Evolutionary conservation across 2,113 vertebrate genomes (phyloP).

Genomic region (Platichthys flesus): DNA sequence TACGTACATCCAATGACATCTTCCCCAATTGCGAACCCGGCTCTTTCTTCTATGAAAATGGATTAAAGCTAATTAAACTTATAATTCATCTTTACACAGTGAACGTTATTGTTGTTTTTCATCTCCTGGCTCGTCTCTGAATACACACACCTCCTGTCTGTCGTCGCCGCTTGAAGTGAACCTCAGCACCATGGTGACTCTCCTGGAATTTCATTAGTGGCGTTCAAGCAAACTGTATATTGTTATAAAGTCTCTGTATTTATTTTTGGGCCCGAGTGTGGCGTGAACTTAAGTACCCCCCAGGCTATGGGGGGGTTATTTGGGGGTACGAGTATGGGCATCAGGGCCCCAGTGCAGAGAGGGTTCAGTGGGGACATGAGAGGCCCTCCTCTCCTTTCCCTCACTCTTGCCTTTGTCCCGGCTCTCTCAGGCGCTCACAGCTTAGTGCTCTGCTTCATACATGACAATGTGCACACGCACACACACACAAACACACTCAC

Average conservation of each 20-base stretch:
- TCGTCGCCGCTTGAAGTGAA: conserved; percentile 36
- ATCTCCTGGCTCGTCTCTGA: background rate
- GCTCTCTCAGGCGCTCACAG: conserved; percentile 57
- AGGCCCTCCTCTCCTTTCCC: conserved; percentile 48
- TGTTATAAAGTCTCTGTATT: conserved; percentile 51
- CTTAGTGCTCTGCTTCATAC: conserved; percentile 61
- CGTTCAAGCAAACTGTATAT: conserved; percentile 45
- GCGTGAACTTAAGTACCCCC: conserved; percentile 55
- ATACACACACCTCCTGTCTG: conserved; percentile 8
- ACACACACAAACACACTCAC: conserved; percentile 30
- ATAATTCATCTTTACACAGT: conserved; percentile 28
- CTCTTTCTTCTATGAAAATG: conserved; percentile 2
- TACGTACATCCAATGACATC: conserved; percentile 13
- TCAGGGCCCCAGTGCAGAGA: conserved; percentile 1
- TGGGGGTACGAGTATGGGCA: conserved; percentile 30
- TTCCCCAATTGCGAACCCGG: background rate
- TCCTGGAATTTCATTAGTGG: conserved; percentile 74
- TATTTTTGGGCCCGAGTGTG: conserved; percentile 36
- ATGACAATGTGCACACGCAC: conserved; percentile 58
- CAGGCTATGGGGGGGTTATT: conserved; percentile 46
- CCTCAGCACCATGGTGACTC: conserved; percentile 55
- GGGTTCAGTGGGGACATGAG: conserved; percentile 8
- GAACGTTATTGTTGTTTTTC: conserved; percentile 18
- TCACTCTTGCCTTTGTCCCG: conserved; percentile 63
- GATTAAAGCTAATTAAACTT: conserved; percentile 17